Base-by-base conservation (phyloP, 2,113 vertebrate genomes). In the Ptyas mucosa region DNA sequence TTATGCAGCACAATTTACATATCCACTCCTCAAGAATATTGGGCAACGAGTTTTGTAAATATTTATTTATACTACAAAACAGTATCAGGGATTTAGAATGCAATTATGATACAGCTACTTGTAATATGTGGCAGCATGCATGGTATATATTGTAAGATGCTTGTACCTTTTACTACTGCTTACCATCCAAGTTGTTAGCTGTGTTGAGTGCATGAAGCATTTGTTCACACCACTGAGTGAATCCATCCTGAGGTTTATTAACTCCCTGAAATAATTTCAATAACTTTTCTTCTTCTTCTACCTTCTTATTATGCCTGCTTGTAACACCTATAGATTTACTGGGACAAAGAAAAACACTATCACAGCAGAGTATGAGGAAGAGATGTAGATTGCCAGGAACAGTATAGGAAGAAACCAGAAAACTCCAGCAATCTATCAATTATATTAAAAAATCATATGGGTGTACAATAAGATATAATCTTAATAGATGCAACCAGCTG, bases 191-290 rank as follows among this genome's bases (percentile, higher is more conserved):
- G 96, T 99, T 99, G 98, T 99, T 99, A 97, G 99, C 99, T 57
- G 99, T 99, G 97, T 99, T 99, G 97, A 99, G 99, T 81, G 98
- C 98, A 97, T 99, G 99, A 97, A 99, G 98, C 94, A 99, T 99
- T 97, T 99, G 99, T 97, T 99, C 99, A 97, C 99, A 99, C 99
- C 99, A 99, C 95, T 98, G 99, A 97, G 99, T 99, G 97, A 99
- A 99, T 96, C 98, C 98, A 97, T 99, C 99, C 96, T 99, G 98
- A 97, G 98, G 98, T 98, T 99, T 99, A 96, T 98, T 98, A 96
- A 99, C 98, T 88, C 99, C 99, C 95, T 99, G 99, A 96, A 99
- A 99, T 95, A 99, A 98, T 96, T 99, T 99, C 91, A 99, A 97
- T 96, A 99, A 98, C 97, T 99, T 99, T 96, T 99, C 99, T 96